A percentile compares a stretch with the other conserved stretches of the same genome.
Conservation (phyloP, 2,888 invertebrate species). For the Coleophora flavipennella region DNA sequence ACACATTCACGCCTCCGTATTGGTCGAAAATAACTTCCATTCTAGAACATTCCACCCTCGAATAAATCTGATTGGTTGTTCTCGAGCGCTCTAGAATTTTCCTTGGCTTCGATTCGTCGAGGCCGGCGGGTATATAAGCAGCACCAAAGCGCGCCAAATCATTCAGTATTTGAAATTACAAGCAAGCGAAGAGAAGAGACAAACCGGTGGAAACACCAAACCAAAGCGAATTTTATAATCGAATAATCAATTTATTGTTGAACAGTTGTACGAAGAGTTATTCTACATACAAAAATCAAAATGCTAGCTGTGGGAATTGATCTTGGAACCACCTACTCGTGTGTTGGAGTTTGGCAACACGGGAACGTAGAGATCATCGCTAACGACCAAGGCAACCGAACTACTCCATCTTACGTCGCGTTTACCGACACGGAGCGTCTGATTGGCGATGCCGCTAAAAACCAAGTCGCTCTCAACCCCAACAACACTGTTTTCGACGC, state of each 20-base stretch:
- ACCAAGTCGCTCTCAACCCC: slow-evolving; percentile 85
- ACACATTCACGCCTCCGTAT: slow-evolving; percentile 14
- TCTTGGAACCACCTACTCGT: slow-evolving; percentile 91
- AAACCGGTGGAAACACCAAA: slow-evolving; percentile 28
- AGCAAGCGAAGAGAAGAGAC: slow-evolving; percentile 27
- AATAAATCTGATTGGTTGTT: slow-evolving; percentile 30
- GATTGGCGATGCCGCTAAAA: slow-evolving; percentile 90
- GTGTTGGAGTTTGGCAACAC: slow-evolving; percentile 89
- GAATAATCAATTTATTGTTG: slow-evolving; percentile 7
- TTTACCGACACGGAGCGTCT: slow-evolving; percentile 88
- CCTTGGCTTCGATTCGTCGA: slow-evolving; percentile 33
- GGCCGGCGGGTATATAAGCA: slow-evolving; percentile 30
- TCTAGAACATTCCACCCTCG: slow-evolving; percentile 32
- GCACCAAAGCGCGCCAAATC: slow-evolving; percentile 35
- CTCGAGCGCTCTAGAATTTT: slow-evolving; percentile 34
- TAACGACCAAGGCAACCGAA: slow-evolving; percentile 90
- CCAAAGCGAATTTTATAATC: slow-evolving; percentile 4
- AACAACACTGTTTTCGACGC: slow-evolving; percentile 81
- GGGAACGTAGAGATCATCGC: slow-evolving; percentile 88
- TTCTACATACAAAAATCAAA: slow-evolving; percentile 13
- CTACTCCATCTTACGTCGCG: slow-evolving; percentile 90
- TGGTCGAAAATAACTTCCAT: slow-evolving; percentile 21
- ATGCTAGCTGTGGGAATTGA: slow-evolving; percentile 70
- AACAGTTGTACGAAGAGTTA: no score
- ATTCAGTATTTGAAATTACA: slow-evolving; percentile 49